Conservation (phyloP, 2,113 vertebrate genomes). For the Ancistrus triradiatus region DNA sequence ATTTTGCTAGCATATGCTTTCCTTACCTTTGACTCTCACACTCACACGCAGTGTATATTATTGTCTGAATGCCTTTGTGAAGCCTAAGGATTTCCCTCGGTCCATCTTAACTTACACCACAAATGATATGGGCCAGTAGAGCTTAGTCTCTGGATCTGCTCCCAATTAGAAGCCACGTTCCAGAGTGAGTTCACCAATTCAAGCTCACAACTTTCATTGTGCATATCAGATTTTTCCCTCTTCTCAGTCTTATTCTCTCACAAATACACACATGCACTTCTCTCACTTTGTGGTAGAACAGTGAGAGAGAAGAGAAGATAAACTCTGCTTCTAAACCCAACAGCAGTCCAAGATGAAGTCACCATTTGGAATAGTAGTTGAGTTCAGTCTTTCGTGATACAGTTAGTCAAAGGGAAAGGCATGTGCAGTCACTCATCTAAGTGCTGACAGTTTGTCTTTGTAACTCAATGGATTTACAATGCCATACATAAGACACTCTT, state of each 20-base stretch:
- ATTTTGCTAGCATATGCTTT: too few relatives aligned
- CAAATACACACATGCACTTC: constrained; percentile 40
- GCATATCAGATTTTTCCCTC: constrained; percentile 49
- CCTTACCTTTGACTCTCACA: too few relatives aligned
- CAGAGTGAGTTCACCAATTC: constrained; percentile 49
- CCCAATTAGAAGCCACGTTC: constrained; percentile 49
- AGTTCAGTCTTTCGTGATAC: constrained; percentile 48
- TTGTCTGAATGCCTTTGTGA: too few relatives aligned
- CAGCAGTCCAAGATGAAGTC: constrained; percentile 30
- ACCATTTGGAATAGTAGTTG: constrained; percentile 51
- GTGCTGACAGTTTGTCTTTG: neutral
- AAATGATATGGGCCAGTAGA: neutral
- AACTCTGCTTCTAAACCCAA: constrained; percentile 45
- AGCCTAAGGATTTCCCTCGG: neutral
- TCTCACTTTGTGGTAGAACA: constrained; percentile 35
- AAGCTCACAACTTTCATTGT: constrained; percentile 36
- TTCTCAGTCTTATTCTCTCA: constrained; percentile 39
- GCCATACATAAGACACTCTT: neutral
- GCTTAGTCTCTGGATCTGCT: constrained; percentile 43
- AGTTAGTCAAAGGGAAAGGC: constrained; percentile 49
- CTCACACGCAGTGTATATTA: too few relatives aligned
- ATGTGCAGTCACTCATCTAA: constrained; percentile 47
- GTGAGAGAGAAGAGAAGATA: too few relatives aligned
- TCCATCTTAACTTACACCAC: constrained; percentile 28
- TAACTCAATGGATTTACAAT: neutral